Evolutionary conservation across 2,888 invertebrate genomes (phyloP).

Genomic region (Eudasyphora cyanicolor): DNA sequence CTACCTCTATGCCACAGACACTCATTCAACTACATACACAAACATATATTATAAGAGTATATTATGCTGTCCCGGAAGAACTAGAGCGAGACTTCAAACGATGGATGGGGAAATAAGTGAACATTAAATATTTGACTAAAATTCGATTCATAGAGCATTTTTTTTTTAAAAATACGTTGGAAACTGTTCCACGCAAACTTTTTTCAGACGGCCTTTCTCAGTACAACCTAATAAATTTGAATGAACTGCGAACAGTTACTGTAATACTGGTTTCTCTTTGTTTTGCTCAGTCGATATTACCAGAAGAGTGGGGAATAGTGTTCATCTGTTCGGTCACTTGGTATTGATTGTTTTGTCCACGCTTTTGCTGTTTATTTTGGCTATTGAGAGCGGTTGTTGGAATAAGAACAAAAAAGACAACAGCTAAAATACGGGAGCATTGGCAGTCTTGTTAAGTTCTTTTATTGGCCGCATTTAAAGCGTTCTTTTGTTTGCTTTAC

Average conservation of each 20-base stretch:
- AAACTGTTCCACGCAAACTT: no score
- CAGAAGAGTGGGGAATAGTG: slow-evolving; percentile 1
- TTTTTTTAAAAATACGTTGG: no score
- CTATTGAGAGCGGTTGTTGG: slow-evolving; percentile 46
- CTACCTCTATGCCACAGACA: slow-evolving; percentile 17
- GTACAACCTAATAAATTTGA: no score
- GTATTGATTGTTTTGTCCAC: slow-evolving; percentile 61
- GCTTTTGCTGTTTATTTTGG: slow-evolving; percentile 62
- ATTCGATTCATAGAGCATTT: no score
- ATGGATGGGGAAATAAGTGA: no score
- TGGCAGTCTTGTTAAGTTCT: slow-evolving; percentile 40
- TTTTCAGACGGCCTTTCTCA: no score
- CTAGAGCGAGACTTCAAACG: no score
- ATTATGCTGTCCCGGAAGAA: no score
- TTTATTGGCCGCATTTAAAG: slow-evolving; percentile 56
- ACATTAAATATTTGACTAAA: no score
- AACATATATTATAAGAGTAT: no score
- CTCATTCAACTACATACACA: no score
- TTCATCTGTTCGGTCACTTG: slow-evolving; percentile 33
- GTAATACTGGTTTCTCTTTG: slow-evolving; percentile 37
- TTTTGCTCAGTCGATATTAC: background rate
- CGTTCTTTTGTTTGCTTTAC: background rate
- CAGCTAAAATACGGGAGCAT: background rate
- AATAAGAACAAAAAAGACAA: background rate
- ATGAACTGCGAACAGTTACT: slow-evolving; percentile 48